These are phyloP conservation scores for Ceratina calcarata DNA, from an alignment of 1,140 invertebrate genomes.

Conservation along the genomic window DNA sequence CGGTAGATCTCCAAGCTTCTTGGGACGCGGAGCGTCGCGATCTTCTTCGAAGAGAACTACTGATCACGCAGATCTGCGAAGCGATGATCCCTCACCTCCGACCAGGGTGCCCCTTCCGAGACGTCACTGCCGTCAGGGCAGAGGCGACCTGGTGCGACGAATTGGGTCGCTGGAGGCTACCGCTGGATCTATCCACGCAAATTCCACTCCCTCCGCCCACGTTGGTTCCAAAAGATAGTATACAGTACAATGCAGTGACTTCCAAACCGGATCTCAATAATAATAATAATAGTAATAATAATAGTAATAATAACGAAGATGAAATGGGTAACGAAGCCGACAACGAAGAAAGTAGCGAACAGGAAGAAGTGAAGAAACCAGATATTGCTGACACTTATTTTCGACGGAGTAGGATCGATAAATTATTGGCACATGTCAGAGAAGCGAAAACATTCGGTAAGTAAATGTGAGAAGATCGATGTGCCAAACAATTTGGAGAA, in stretches of 20 bases:
- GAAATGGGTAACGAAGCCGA: slow-evolving; percentile 41
- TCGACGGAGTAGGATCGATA: slow-evolving; percentile 74
- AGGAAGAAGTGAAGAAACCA: slow-evolving; percentile 37
- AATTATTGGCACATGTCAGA: slow-evolving; percentile 71
- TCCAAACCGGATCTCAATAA: slow-evolving; percentile 75
- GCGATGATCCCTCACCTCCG: slow-evolving; percentile 78
- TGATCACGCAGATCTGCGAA: slow-evolving; percentile 77
- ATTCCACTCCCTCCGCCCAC: slow-evolving; percentile 74
- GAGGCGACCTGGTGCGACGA: slow-evolving; percentile 78
- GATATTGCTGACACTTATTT: slow-evolving; percentile 77
- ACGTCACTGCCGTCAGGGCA: slow-evolving; percentile 69
- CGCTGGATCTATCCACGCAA: slow-evolving; percentile 65
- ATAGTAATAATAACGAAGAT: slow-evolving; percentile 32
- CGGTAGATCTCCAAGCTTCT: slow-evolving; percentile 76
- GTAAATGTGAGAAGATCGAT: background rate
- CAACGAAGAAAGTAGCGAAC: slow-evolving; percentile 39
- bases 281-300: slow-evolving; percentile 72
- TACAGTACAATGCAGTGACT: slow-evolving; percentile 29
- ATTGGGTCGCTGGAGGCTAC: slow-evolving; percentile 76
- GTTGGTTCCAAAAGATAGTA: slow-evolving; percentile 28
- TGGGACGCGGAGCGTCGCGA: slow-evolving; percentile 79
- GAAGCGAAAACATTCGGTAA: slow-evolving; percentile 77
- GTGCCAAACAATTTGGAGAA: background rate
- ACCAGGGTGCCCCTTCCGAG: slow-evolving; percentile 78
- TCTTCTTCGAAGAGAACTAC: slow-evolving; percentile 75